Evolutionary conservation across 2,888 invertebrate genomes (phyloP), one percentile per base, ranked within the genome.

Genomic region (Branchipolynoe longqiensis): DNA sequence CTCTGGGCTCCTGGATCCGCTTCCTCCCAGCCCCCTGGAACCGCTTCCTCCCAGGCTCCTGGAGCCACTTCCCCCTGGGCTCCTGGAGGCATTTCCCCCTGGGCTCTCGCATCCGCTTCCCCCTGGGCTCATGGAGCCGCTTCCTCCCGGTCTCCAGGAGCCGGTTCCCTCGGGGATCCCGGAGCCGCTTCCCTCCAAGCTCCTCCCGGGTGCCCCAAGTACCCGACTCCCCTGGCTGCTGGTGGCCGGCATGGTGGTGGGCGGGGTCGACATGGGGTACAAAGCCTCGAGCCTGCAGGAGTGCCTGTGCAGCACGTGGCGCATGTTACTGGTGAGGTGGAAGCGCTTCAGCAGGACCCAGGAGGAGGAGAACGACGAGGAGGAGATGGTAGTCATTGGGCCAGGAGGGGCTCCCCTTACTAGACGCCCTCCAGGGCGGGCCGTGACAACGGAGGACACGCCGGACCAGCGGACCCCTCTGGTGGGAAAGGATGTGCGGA

Each of bases 231-330:
- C 69, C 69, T 12, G 18, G 18, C 69, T 69, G 36, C n/a, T 12
- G 0, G 14, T 38, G 22, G 1, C 0, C 22, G 69, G 69, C 36
- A 69, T 69, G 69, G 69, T 69, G 69, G 18, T 69, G 8, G 69
- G 36, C 36, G 69, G 69, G 1, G 69, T 69, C 36, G 69, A 69
- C 14, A 33, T 69, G 69, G 38, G n/a, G 36, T 36, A 69, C 69
- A 69, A 69, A 38, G 69, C 69, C 69, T 69, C 69, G 36, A 69
- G 69, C 38, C 69, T 69, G 18, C 69, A 69, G 38, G 69, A 69
- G 36, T 69, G 69, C n/a, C 6, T 69, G 22, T 69, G 69, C 36
- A 69, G 69, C 38, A 38, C 69, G 36, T 69, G 69, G 69, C 33
- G 69, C 22, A 69, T 69, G 69, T 69, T 33, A 8, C 69, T 69